A percentile compares a stretch with the other conserved stretches of the same genome.
Evolutionary conservation across 2,888 invertebrate species (phyloP).

Genomic region (Torymus aiolomorphi): DNA sequence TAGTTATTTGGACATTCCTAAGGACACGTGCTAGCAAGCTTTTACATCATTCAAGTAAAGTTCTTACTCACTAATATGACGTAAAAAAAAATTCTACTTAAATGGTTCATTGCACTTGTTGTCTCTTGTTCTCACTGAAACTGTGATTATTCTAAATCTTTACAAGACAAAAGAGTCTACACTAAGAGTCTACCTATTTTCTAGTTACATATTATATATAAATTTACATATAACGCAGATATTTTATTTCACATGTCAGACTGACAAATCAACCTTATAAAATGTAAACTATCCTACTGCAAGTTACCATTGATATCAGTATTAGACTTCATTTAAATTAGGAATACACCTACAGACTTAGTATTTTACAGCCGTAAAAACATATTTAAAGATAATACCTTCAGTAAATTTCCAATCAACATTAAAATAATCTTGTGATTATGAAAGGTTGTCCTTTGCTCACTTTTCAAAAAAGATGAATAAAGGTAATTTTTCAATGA

Average conservation of each 20-base stretch:
- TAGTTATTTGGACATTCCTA: slow-evolving; percentile 15
- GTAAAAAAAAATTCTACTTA: slow-evolving; percentile 25
- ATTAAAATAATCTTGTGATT: slow-evolving; percentile 41
- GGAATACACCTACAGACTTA: slow-evolving; percentile 18
- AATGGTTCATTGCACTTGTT: slow-evolving; percentile 49
- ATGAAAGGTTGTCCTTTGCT: slow-evolving; percentile 42
- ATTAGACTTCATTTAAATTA: slow-evolving; percentile 47
- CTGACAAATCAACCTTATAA: slow-evolving; percentile 38
- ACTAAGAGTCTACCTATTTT: slow-evolving; percentile 54
- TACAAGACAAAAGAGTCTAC: slow-evolving; percentile 7
- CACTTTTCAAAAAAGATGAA: slow-evolving; percentile 39
- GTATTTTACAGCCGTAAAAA: neutral
- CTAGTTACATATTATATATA: slow-evolving; percentile 57
- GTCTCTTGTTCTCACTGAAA: slow-evolving; percentile 47
- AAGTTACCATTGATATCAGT: slow-evolving; percentile 54
- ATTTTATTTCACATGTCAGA: slow-evolving; percentile 40
- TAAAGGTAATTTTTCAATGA: slow-evolving; percentile 34
- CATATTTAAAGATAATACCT: slow-evolving; percentile 15
- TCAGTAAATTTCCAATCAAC: slow-evolving; percentile 33
- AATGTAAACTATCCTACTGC: slow-evolving; percentile 34
- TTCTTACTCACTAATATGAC: slow-evolving; percentile 18
- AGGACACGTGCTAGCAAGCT: slow-evolving; percentile 1
- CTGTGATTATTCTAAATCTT: slow-evolving; percentile 50
- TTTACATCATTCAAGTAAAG: slow-evolving; percentile 10
- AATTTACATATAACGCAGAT: slow-evolving; percentile 46